phyloP scores from a whole-genome alignment of 2,113 vertebrate species.

The Albula glossodonta region DNA sequence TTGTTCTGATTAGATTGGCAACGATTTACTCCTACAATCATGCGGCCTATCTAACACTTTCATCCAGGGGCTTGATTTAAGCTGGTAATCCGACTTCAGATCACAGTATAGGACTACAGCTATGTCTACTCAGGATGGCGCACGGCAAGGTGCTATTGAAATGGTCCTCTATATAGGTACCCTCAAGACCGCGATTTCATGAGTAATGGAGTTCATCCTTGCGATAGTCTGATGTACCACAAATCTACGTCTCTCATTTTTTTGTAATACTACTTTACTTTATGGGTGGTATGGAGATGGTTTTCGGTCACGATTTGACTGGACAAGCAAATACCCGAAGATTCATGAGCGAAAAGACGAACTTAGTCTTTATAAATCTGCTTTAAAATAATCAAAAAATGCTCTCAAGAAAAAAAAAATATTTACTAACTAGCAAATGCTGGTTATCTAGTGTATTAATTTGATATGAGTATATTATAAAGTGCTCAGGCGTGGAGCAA shows the following conservation, averaged over 20 bases:
- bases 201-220: too few relatives aligned
- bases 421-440: background rate
- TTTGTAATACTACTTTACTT: background rate
- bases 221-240: too few relatives aligned
- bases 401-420: background rate
- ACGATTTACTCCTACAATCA: background rate
- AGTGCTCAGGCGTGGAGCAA: background rate
- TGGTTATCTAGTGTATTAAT: background rate
- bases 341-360: background rate
- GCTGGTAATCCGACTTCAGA: background rate
- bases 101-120: background rate
- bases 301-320: background rate
- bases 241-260: too few relatives aligned
- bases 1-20: too few relatives aligned
- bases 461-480: background rate
- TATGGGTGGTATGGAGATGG: background rate
- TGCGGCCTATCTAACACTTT: constrained; percentile 18
- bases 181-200: background rate
- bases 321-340: constrained; percentile 1
- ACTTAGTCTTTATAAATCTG: background rate
- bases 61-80: constrained; percentile 35
- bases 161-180: background rate
- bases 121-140: background rate
- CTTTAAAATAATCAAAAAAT: background rate
- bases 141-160: background rate